Base-by-base conservation (phyloP, 2,888 invertebrate genomes). In the Scaptomyza parva region DNA sequence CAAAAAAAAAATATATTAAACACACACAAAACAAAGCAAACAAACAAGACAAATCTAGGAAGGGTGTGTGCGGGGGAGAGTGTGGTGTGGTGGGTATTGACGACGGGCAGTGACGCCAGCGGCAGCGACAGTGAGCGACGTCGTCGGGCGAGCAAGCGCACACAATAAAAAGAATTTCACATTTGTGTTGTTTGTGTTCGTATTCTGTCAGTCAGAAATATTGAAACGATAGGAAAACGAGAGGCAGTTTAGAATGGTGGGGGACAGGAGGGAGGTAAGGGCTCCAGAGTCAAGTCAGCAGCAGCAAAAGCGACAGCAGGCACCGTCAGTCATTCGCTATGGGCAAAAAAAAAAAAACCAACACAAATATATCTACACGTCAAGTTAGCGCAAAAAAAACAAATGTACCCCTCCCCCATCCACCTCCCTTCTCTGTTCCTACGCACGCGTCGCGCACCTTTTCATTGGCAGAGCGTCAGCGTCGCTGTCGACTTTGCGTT, bases 151-250 rank as follows among this genome's bases (percentile, higher is more conserved):
- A 8, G 30, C 30, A 30, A 30, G 30, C 30, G 52, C 69, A 81
- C 65, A 81, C 78, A 81, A 81, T 78, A 69, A 84, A 78, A 84
- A 84, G 85, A 82, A 84, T 81, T 84, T 82, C 85, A 84, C 81
- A 82, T 82, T 84, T 84, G 17, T 35, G 33, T 35, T 37, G 47
- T 30, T 47, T n/a, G n/a, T n/a, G n/a, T n/a, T n/a, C n/a, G 82
- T 81, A 78, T 82, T 60, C 78, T 74, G 81, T 84, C 81, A 81
- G 78, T 82, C 82, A 84, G 74, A 84, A 81, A 81, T 84, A 81
- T 81, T 81, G 78, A 78, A 73, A 58, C 54, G 77, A 65, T 62
- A 18, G 17, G 5, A 22, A 24, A 8, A 17, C 8, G 9, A 28
- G 28, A 28, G 28, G 28, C 28, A 28, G 28, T 28, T 28, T 6